phyloP scores from a whole-genome alignment of 1,140 invertebrate genomes.

The Scaptomyza pallida region DNA sequence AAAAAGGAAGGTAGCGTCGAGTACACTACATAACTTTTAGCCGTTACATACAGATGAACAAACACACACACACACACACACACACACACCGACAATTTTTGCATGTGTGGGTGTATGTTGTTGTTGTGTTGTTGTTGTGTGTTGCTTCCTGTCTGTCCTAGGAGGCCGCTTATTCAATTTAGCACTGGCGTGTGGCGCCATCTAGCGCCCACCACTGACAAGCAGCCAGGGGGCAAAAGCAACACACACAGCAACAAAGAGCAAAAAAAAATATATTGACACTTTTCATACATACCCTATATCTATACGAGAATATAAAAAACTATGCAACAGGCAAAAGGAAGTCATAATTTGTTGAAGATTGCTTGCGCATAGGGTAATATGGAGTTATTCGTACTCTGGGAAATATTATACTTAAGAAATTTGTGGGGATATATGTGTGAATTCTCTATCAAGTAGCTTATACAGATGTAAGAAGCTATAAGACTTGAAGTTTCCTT shows the following conservation, averaged over 20 bases:
- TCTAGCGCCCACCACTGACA: conserved; percentile 63
- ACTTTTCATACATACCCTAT: conserved; percentile 8
- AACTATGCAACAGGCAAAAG: background rate
- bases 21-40: conserved; percentile 78
- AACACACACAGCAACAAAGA: conserved; percentile 20
- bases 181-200: conserved; percentile 74
- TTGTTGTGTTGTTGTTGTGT: conserved; percentile 29
- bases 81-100: background rate
- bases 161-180: conserved; percentile 76
- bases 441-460: too few relatives aligned
- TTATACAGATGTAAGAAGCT: too few relatives aligned
- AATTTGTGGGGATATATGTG: too few relatives aligned
- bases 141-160: conserved; percentile 69
- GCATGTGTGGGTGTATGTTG: conserved; percentile 23
- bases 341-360: background rate
- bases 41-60: conserved; percentile 35
- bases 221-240: conserved; percentile 10
- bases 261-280: conserved; percentile 8
- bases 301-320: conserved; percentile 36
- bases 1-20: conserved; percentile 72
- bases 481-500: too few relatives aligned
- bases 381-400: background rate
- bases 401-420: too few relatives aligned
- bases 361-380: background rate
- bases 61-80: conserved; percentile 3